Evolutionary conservation across 2,797 vertebrate genomes (phyloP), one percentile per base, ranked within the genome.

Genomic region (Centropyge bicolor): DNA sequence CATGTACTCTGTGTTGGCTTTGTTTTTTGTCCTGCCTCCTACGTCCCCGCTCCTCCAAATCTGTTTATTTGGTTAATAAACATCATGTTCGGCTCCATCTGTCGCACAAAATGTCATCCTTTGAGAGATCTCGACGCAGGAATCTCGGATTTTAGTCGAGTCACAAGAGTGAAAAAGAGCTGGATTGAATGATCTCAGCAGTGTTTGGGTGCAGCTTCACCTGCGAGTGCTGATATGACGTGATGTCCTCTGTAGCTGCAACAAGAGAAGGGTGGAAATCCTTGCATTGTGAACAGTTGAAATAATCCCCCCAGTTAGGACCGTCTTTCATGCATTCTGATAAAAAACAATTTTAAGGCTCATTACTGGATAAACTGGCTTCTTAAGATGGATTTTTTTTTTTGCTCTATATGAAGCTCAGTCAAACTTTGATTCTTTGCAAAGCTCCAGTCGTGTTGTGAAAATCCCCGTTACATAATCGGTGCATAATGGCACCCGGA

Each of bases 401-500:
- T 65, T 52, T 70, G 43, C 68, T 63, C 35, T 48, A 40, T 36
- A 14, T 46, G 70, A 71, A 56, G 69, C 86, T 83, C 40, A 70
- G 64, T 60, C 6, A 1, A 51, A 60, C 41, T 82, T 79, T 48
- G 36, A 57, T 14, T 27, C 59, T 74, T 82, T 56, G 51, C 63
- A 62, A 60, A 75, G 56, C 76, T 78, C 17, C 46, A 36, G 36
- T 46, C 67, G 31, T 45, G 31, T 64, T 66, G 63, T 61, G 49
- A 72, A 85, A 77, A 70, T 71, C 66, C 64, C 49, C 38, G 13
- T 84, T 68, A 69, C 71, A 81, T 82, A 76, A 88, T 78, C 36
- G 36, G 76, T 9, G 20, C 55, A 80, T 67, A 60, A 76, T 41
- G 14, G 20, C 60, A 41, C 54, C 11, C 24, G 45, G 24, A 76